Evolutionary conservation across 92 coral and sea anemone genomes (phyloP), one percentile per base, ranked within the genome.

Genomic region (Parazoanthus darwini): DNA sequence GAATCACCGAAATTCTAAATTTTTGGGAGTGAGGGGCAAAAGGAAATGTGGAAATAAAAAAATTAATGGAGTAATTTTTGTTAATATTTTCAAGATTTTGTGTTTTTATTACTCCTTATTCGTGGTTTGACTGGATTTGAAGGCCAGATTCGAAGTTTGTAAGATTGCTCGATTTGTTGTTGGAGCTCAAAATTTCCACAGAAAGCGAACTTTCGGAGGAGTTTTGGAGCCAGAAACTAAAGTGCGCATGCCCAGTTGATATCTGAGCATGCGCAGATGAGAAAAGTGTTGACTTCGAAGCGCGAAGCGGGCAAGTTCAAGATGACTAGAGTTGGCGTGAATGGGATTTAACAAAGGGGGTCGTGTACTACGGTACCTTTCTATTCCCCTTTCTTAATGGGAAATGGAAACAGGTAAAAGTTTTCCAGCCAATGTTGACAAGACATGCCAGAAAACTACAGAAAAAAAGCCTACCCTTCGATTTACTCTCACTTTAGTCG

Each of bases 91-190:
- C 78, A 73, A 89, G 81, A 90, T 94, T 91, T 88, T 63, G 95
- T 90, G 80, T 80, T 77, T 81, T 90, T 92, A 79, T 39, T 86
- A 81, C 80, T 88, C 35, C 33, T 86, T 87, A 85, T 88, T 77
- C 79, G 38, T 88, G 90, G 75, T 91, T 91, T 88, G 48, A 89
- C 86, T 87, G 94, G 82, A 86, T 91, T 97, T 92, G 89, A 90
- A 50, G 94, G 48, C 85, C 88, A 97, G 92, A 92, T 88, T 97
- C 86, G 93, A 90, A 92, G 89, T 94, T 95, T 87, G 85, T 90
- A 94, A 94, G 95, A 95, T 94, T 97, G 96, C 99, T 97, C 99
- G 99, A 93, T 95, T 93, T 88, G 98, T 90, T 95, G 93, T 93
- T 71, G 93, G 83, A 82, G 85, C 89, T 91, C 91, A 90, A 86